Evolutionary conservation across 1,140 invertebrate genomes (phyloP).

Genomic region (Oryzaephilus surinamensis): DNA sequence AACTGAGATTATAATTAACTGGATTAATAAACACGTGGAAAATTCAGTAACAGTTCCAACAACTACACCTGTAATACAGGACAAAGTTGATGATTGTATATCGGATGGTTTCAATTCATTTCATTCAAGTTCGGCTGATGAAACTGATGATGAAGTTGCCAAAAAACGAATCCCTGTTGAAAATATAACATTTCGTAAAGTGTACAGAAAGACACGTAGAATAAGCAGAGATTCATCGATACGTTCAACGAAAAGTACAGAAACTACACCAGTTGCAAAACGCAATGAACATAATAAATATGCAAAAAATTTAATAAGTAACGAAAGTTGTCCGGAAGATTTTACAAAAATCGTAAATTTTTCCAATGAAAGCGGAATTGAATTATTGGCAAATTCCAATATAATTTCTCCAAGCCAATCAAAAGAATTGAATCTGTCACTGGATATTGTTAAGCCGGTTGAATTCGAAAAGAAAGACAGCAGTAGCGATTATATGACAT

Average conservation of each 20-base stretch:
- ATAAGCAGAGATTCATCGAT: too few species aligned
- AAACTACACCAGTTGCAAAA: too few species aligned
- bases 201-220: too few species aligned
- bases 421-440: too few species aligned
- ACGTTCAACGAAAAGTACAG: too few species aligned
- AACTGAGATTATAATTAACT: slow-evolving; percentile 30
- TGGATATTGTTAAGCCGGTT: too few species aligned
- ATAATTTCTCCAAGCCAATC: too few species aligned
- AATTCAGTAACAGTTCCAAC: not conserved
- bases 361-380: slow-evolving; percentile 27
- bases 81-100: slow-evolving; percentile 13
- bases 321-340: too few species aligned
- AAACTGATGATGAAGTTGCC: slow-evolving; percentile 16
- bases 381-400: slow-evolving; percentile 18
- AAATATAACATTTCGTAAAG: too few species aligned
- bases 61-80: slow-evolving; percentile 1
- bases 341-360: slow-evolving; percentile 14
- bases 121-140: too few species aligned
- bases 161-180: slow-evolving; percentile 9
- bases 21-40: slow-evolving; percentile 24
- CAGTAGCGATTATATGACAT: slow-evolving; percentile 31
- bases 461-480: slow-evolving; percentile 15
- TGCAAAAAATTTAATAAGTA: slow-evolving; percentile 4
- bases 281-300: too few species aligned
- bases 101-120: too few species aligned